Base-by-base conservation (phyloP, 2,888 invertebrate genomes). In the Neocrepidodera transversa region DNA sequence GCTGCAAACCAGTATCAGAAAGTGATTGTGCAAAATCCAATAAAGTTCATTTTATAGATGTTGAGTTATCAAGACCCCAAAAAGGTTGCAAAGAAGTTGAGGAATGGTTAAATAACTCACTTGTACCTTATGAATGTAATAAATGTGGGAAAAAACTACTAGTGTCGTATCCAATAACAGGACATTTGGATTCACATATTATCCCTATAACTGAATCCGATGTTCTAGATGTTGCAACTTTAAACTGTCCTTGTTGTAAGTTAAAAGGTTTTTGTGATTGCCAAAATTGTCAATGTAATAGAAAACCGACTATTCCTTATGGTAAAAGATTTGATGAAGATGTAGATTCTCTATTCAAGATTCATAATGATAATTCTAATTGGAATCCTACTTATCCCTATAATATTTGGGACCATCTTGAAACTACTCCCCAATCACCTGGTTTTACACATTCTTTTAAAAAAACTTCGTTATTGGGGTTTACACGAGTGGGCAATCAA, bases 151-250 rank as follows among this genome's bases (percentile, higher is more conserved):
- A 60, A 11, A 53, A 62, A 18, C 54, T 64, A 6, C 43, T 71
- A 14, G 65, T 70, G 5, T 60, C 68, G 5, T 70, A 72, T 45
- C 71, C 71, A 5, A 52, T 68, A 10, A 40, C 45, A 14, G 23
- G 36, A 2, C 13, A 36, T 20, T 14, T 23, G 11, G 40, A 18
- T 1, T 8, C 11, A 3, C n/a, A 17, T 14, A 28, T 20, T 8
- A 1, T 35, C 20, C 20, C 35, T 0, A 4, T 4, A 4, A 4
- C 32, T 13, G 32, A 32, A 13, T 11, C 35, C 2, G 32, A 42
- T n/a, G 43, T 58, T 14, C 14, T 11, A 11, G 36, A 45, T n/a
- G 20, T 52, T 2, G 17, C 23, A 1, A 23, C 28, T 7, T 11
- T 8, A 10, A 20, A 43, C 11, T 62, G 61, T 23, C 45, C 53